phyloP scores from a whole-genome alignment of 2,888 invertebrate species.

The Andrena haemorrhoa region DNA sequence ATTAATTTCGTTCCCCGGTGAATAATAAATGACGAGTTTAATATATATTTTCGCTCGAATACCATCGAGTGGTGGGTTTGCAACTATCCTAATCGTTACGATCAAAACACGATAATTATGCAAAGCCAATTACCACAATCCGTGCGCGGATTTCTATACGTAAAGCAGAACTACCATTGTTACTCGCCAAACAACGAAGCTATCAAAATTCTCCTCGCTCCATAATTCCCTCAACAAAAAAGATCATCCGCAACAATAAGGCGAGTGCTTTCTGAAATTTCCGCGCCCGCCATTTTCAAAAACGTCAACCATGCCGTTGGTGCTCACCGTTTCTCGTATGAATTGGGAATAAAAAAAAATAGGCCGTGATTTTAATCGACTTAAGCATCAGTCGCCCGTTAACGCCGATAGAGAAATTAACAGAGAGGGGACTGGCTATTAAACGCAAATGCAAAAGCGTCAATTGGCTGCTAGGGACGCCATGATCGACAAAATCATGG shows the following conservation, averaged over 20 bases:
- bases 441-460: slow-evolving; percentile 17
- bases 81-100: slow-evolving; percentile 20
- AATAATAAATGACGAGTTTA: slow-evolving; percentile 43
- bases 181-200: neutral
- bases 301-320: slow-evolving; percentile 52
- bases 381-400: neutral
- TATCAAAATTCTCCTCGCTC: neutral
- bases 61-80: slow-evolving; percentile 11
- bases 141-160: neutral
- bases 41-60: slow-evolving; percentile 5
- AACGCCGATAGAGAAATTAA: neutral
- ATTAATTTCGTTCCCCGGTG: neutral
- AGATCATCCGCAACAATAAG: slow-evolving; percentile 36
- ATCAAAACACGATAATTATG: slow-evolving; percentile 30
- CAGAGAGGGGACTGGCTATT: neutral
- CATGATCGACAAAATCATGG: slow-evolving; percentile 71
- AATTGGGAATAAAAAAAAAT: neutral
- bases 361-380: neutral
- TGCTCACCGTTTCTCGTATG: neutral
- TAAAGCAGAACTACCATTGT: neutral
- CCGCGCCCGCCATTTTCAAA: slow-evolving; percentile 84
- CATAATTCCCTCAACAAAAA: neutral
- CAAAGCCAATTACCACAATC: slow-evolving; percentile 1
- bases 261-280: slow-evolving; percentile 62
- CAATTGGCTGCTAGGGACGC: slow-evolving; percentile 58